These are phyloP conservation scores for Forbesichthys papilliferus DNA, from an alignment of 2,113 vertebrate species.

Conservation along the genomic window DNA sequence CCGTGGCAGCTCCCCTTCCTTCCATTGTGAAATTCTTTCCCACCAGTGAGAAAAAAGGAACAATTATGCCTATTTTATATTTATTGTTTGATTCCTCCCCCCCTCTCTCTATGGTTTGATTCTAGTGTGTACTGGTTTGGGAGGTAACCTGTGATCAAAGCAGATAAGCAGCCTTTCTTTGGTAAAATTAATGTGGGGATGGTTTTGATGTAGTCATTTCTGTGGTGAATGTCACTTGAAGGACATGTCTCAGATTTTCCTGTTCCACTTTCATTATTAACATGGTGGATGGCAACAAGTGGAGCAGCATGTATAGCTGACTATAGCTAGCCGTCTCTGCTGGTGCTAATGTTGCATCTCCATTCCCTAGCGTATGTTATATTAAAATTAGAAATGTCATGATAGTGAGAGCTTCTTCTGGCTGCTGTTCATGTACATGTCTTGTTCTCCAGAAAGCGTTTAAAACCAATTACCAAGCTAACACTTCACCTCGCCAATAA, in stretches of 20 bases:
- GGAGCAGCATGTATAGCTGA: slow-evolving; percentile 52
- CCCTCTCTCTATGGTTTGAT: slow-evolving; percentile 15
- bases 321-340: slow-evolving; percentile 41
- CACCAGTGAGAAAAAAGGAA: slow-evolving; percentile 71
- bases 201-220: slow-evolving; percentile 35
- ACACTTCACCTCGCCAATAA: slow-evolving; percentile 71
- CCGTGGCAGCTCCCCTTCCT: slow-evolving; percentile 64
- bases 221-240: slow-evolving; percentile 63
- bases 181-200: slow-evolving; percentile 24
- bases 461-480: slow-evolving; percentile 75
- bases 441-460: slow-evolving; percentile 75
- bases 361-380: slow-evolving; percentile 45
- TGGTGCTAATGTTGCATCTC: slow-evolving; percentile 46
- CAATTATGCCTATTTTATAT: slow-evolving; percentile 68
- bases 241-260: slow-evolving; percentile 56
- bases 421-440: slow-evolving; percentile 58
- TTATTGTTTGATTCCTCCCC: background rate
- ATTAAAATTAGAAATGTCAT: slow-evolving; percentile 10
- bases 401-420: slow-evolving; percentile 52
- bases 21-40: slow-evolving; percentile 76
- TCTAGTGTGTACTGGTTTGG: slow-evolving; percentile 23
- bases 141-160: slow-evolving; percentile 44
- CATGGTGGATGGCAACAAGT: slow-evolving; percentile 72
- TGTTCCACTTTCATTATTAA: slow-evolving; percentile 68
- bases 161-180: slow-evolving; percentile 20